Base-by-base conservation (phyloP, 2,888 invertebrate genomes). In the Xanthostigma xanthostigma region DNA sequence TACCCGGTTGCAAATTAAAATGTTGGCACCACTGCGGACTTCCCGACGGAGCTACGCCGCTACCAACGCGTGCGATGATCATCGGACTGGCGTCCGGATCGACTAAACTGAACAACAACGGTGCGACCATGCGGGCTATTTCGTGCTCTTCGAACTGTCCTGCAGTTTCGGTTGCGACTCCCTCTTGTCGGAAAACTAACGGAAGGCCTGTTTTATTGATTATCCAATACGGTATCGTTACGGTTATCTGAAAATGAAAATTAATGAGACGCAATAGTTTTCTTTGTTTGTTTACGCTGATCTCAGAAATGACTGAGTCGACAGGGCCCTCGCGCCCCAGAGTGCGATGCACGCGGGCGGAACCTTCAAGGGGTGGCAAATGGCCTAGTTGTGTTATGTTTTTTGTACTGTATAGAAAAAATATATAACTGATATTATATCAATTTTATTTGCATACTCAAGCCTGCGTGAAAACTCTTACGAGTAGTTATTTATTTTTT, bases 141-240 rank as follows among this genome's bases (percentile, higher is more conserved):
- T 98, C 97, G 65, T 97, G 92, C 65, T 97, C 97, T 50, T 83
- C 83, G 64, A 86, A 89, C 70, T 96, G 96, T 2, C 95, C 96
- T 8, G 89, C 86, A 53, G 86, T 83, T 59, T 82, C 84, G 33
- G 70, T 63, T 10, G 76, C 75, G 11, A 81, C 79, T 1, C 89
- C 88, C 64, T 91, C 93, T 67, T 96, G 95, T 56, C 85, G 81
- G 66, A 95, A 93, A 48, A 98, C 84, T 51, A 98, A 70, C n/a
- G 97, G 96, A 52, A 98, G 71, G 0, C 96, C 96, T 8, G 94
- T 88, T 66, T 89, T 88, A 71, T 98, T 97, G 50, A 97, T 81
- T 55, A 98, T 78, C 96, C 96, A 97, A 70, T 85, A 94, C 3
- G 90, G 86, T 3, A 89, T 86, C 44, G 82, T 84, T 33, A 95